Conservation (phyloP, 2,888 invertebrate genomes). For the Leptarthrus brevirostris region DNA sequence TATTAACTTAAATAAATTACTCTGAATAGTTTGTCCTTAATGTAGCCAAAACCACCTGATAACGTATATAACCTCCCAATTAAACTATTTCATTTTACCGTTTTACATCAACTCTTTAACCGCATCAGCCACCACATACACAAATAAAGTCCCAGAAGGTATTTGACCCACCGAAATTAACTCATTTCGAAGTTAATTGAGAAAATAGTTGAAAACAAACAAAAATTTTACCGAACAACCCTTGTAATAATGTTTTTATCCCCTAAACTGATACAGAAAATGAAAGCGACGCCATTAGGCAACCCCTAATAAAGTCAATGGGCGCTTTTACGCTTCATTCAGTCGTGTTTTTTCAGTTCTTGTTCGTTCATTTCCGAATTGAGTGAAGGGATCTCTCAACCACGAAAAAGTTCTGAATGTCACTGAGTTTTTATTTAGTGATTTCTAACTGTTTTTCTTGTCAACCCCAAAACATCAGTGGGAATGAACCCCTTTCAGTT, state of each 20-base stretch:
- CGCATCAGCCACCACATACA: too few relatives aligned
- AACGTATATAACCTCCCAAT: too few relatives aligned
- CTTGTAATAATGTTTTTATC: constrained; percentile 4
- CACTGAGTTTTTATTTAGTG: constrained; percentile 15
- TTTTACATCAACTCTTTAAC: too few relatives aligned
- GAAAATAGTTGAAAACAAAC: constrained; percentile 40
- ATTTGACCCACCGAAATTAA: constrained; percentile 14
- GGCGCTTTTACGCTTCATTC: constrained; percentile 42
- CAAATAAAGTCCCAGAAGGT: not conserved
- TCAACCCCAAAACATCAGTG: constrained; percentile 10
- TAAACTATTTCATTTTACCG: too few relatives aligned
- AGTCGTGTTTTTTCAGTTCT: not conserved
- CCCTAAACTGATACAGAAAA: not conserved
- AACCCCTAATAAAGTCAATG: constrained; percentile 42
- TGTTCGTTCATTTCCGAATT: too few relatives aligned
- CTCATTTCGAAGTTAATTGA: constrained; percentile 35
- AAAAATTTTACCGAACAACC: constrained; percentile 10
- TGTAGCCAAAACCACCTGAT: too few relatives aligned
- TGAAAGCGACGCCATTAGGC: constrained; percentile 9
- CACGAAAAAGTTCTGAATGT: constrained; percentile 23
- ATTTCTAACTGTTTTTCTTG: constrained; percentile 27
- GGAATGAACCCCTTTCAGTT: constrained; percentile 20
- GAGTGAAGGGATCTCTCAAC: constrained; percentile 11
- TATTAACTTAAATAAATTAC: too few relatives aligned
- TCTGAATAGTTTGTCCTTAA: too few relatives aligned